Evolutionary conservation across 2,797 vertebrate species (phyloP), one percentile per base, ranked within the genome.

Genomic region (Discoglossus pictus): DNA sequence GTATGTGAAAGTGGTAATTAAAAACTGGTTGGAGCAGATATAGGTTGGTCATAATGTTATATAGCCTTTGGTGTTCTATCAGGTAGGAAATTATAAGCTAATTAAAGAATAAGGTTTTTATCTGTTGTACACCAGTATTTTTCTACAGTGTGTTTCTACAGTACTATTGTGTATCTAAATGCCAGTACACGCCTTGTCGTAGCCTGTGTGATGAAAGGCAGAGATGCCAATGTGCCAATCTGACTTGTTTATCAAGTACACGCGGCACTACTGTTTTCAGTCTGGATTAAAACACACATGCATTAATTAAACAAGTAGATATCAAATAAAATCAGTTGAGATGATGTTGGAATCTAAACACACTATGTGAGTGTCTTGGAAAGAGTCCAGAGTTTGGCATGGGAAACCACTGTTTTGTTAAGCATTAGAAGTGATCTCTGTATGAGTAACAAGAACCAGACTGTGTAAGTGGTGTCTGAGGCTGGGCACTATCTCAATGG

Each of bases 351-450:
- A 52, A 76, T 76, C 84, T 87, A 91, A 88, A 91, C 90, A 80
- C 83, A 81, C 85, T 87, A 91, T 93, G 91, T 92, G 86, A 91
- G 79, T 87, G 82, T 85, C 76, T 86, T 80, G 69, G 78, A 80
- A 82, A 84, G 38, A 78, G 79, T 82, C 78, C 83, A 80, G 0
- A 17, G 76, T 81, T 80, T 85, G 81, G 88, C 90, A 90, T 93
- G 93, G 91, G 92, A 92, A 93, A 85, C 80, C 83, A 86, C 80
- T 72, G 76, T 86, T 88, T 74, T 93, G 92, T 95, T 96, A 95
- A 93, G 89, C 80, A 65, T 89, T 87, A 70, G 87, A 87, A 88
- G 90, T 92, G 89, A 83, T 82, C 86, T 89, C 86, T 84, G 80
- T 88, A 84, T 82, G 86, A 88, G 89, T 92, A 94, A 93, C 90